Percentiles rank a stretch among this genome's conserved stretches.
These are phyloP conservation scores for Onychomys leucogaster DNA, from an alignment of 2,797 vertebrate species.

Conservation along the genomic window DNA sequence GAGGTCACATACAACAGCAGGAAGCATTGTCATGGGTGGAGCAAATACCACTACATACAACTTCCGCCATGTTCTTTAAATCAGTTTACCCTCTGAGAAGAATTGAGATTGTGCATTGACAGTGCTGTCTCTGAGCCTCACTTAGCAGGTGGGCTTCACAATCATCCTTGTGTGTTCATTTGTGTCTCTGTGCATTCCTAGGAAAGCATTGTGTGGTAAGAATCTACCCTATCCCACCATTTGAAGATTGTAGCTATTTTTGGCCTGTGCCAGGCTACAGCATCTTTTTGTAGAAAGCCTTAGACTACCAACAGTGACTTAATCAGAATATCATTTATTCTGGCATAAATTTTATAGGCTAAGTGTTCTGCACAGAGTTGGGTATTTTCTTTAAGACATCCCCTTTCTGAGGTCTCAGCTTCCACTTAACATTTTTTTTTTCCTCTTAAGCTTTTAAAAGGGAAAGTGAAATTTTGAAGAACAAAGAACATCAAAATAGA, in stretches of 20 bases:
- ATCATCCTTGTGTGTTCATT: slow-evolving; percentile 22
- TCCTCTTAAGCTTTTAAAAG: slow-evolving; percentile 52
- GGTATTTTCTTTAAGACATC: slow-evolving; percentile 20
- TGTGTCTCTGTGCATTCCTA: background rate
- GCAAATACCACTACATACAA: background rate
- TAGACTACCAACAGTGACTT: slow-evolving; percentile 13
- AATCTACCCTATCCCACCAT: background rate
- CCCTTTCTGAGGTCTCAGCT: background rate
- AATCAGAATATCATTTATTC: slow-evolving; percentile 13
- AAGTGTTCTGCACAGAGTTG: background rate
- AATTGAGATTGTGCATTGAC: slow-evolving; percentile 26
- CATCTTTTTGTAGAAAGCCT: background rate
- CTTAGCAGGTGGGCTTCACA: background rate
- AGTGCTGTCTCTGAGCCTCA: background rate
- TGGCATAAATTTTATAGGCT: background rate
- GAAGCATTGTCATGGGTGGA: too few relatives aligned
- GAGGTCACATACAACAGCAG: too few relatives aligned
- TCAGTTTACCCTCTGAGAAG: slow-evolving; percentile 22
- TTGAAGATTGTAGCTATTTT: slow-evolving; percentile 21
- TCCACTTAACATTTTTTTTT: slow-evolving; percentile 46
- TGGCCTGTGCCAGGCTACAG: background rate
- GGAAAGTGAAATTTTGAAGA: slow-evolving; percentile 23
- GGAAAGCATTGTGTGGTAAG: background rate
- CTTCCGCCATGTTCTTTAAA: background rate
- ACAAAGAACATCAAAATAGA: slow-evolving; percentile 11